These are phyloP conservation scores for Cistogaster globosa DNA, from an alignment of 2,888 invertebrate genomes.

Conservation along the genomic window DNA sequence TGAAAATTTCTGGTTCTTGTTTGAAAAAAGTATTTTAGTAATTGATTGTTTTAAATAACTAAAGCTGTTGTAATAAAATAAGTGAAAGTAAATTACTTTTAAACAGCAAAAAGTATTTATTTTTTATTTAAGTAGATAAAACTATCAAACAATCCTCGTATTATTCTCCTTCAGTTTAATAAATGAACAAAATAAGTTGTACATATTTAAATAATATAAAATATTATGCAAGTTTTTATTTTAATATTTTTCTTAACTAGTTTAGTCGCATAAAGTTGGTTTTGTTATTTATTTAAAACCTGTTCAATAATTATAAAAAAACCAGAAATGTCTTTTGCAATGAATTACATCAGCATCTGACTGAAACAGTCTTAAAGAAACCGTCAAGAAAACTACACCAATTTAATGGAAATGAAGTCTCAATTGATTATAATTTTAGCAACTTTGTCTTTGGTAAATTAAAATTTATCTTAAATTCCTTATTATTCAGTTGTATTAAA, in stretches of 20 bases:
- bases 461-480: background rate
- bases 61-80: too few species aligned
- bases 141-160: constrained; percentile 21
- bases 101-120: background rate
- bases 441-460: constrained; percentile 76
- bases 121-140: background rate
- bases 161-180: background rate
- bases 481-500: background rate
- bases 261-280: constrained; percentile 24
- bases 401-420: constrained; percentile 75
- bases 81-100: too few species aligned
- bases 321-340: constrained; percentile 58
- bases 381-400: constrained; percentile 58
- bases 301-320: constrained; percentile 45
- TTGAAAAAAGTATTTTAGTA: too few species aligned
- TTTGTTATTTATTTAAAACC: constrained; percentile 56
- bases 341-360: constrained; percentile 42
- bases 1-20: too few species aligned
- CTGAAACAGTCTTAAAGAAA: constrained; percentile 48
- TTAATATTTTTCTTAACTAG: constrained; percentile 37
- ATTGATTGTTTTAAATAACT: too few species aligned
- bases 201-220: constrained; percentile 17
- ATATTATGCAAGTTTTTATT: constrained; percentile 62
- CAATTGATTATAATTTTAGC: constrained; percentile 74
- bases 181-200: constrained; percentile 13